phyloP scores from a whole-genome alignment of 2,888 invertebrate genomes.

The Nebria brevicollis region DNA sequence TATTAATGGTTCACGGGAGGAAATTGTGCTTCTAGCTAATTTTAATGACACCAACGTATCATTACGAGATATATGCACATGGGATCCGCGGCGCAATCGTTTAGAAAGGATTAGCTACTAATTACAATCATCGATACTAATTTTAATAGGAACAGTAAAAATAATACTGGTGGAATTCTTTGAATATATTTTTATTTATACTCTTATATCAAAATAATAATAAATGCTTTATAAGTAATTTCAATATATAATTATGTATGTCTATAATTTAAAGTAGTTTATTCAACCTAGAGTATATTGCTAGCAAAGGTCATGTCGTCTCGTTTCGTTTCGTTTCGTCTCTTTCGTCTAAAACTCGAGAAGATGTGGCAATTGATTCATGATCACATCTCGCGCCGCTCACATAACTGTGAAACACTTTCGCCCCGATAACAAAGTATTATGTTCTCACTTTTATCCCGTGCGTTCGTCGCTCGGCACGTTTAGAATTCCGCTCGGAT shows the following conservation, averaged over 20 bases:
- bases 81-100: background rate
- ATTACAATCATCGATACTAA: too few species aligned
- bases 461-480: slow-evolving; percentile 15
- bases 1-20: slow-evolving; percentile 28
- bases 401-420: slow-evolving; percentile 29
- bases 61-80: background rate
- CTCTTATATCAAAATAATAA: too few species aligned
- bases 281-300: too few species aligned
- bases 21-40: slow-evolving; percentile 29
- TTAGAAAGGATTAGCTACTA: background rate
- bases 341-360: background rate
- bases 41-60: slow-evolving; percentile 20
- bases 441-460: slow-evolving; percentile 38
- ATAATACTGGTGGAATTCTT: too few species aligned
- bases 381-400: slow-evolving; percentile 35
- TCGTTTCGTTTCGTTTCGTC: background rate
- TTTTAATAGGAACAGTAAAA: too few species aligned
- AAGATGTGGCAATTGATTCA: slow-evolving; percentile 28
- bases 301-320: too few species aligned
- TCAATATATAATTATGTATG: too few species aligned
- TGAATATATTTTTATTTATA: too few species aligned
- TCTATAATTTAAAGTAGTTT: too few species aligned
- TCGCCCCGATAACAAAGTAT: slow-evolving; percentile 41
- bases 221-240: too few species aligned
- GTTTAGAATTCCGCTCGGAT: slow-evolving; percentile 26